Conservation (phyloP, 2,888 invertebrate species). For the Suillia variegata region DNA sequence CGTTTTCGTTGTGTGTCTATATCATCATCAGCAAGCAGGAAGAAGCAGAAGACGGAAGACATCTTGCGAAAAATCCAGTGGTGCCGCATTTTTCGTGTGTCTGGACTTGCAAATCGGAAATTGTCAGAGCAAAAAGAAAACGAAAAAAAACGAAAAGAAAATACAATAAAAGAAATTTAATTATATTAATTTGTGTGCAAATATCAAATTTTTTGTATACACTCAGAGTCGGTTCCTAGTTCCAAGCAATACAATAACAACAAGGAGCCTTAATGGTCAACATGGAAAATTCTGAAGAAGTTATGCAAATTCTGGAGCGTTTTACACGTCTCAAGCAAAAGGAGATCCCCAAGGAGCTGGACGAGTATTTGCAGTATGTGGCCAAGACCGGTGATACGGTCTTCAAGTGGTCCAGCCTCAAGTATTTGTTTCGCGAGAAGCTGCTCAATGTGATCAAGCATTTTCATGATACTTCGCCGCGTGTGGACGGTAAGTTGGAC, state of each 20-base stretch:
- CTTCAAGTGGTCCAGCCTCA: constrained; percentile 88
- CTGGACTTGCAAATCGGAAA: neutral
- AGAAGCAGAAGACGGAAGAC: neutral
- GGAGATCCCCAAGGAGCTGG: constrained; percentile 85
- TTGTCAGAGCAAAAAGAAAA: no score
- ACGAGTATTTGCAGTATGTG: constrained; percentile 85
- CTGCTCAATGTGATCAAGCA: constrained; percentile 84
- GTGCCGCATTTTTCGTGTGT: neutral
- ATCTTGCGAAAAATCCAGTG: constrained; percentile 5
- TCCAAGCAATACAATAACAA: no score
- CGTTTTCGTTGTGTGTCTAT: neutral
- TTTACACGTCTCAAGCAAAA: constrained; percentile 78
- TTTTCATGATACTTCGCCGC: constrained; percentile 80
- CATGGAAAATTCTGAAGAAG: constrained; percentile 86
- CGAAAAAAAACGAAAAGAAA: no score
- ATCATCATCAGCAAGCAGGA: no score
- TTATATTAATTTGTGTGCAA: no score
- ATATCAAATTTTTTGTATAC: no score
- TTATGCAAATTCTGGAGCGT: constrained; percentile 81
- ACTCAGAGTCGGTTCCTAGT: no score
- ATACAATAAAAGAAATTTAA: no score
- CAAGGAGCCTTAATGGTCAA: no score
- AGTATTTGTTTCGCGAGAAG: constrained; percentile 87
- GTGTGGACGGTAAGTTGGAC: constrained; percentile 60
- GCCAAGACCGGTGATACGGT: constrained; percentile 94